A percentile compares a stretch with the other conserved stretches of the same genome.
These are phyloP conservation scores for Rhadinocentrus ornatus DNA, from an alignment of 2,797 vertebrate species.

Conservation along the genomic window DNA sequence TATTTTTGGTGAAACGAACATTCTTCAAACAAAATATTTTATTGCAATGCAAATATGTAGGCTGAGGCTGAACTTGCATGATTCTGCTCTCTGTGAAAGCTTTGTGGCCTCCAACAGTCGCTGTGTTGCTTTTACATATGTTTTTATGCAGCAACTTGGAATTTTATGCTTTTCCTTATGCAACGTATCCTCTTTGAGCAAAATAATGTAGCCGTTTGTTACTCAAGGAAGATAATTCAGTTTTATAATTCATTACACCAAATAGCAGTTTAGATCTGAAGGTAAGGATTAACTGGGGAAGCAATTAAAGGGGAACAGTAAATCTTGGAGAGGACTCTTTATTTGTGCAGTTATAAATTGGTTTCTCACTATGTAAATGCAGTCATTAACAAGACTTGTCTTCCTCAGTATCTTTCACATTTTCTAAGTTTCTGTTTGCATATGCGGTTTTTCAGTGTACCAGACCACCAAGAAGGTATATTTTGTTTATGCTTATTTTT, in stretches of 20 bases:
- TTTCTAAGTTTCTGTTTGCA: neutral
- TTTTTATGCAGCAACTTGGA: neutral
- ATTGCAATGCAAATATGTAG: neutral
- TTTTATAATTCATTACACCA: neutral
- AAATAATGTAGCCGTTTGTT: neutral
- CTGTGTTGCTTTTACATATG: neutral
- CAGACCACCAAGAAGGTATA: neutral
- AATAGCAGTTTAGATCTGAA: neutral
- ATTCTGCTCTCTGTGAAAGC: neutral
- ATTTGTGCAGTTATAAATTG: neutral
- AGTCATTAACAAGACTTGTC: neutral
- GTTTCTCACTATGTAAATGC: neutral
- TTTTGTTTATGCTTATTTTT: neutral
- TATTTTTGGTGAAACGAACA: too few species aligned
- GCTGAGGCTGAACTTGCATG: neutral
- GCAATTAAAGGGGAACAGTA: neutral
- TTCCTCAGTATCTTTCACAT: neutral
- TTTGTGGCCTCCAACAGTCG: too few species aligned
- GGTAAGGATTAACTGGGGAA: neutral
- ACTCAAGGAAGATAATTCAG: neutral
- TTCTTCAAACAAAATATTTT: neutral
- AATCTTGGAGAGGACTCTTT: neutral
- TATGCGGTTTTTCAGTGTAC: neutral
- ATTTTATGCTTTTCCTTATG: neutral
- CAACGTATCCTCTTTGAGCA: neutral